phyloP scores from a whole-genome alignment of 2,113 vertebrate genomes.

The Ochotona princeps region DNA sequence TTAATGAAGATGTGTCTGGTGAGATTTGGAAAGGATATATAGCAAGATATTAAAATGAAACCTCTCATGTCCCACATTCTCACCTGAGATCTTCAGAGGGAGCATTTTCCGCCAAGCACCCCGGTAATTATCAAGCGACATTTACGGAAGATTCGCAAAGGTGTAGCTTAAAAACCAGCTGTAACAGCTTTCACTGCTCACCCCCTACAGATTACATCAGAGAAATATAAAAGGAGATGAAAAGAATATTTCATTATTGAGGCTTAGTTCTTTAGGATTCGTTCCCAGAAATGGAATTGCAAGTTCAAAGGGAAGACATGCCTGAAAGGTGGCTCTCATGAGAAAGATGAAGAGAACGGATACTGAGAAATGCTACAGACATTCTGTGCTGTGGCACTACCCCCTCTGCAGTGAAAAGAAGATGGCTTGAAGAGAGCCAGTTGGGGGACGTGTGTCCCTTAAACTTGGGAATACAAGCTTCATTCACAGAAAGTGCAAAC shows the following conservation, averaged over 20 bases:
- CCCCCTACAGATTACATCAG: not conserved
- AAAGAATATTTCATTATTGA: not conserved
- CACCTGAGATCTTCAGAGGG: not conserved
- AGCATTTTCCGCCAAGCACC: not conserved
- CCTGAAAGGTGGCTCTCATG: not conserved
- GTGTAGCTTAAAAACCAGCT: not conserved
- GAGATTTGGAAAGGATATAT: not conserved
- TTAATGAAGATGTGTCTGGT: not conserved
- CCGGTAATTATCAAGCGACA: not conserved
- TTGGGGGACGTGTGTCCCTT: not conserved
- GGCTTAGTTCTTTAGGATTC: not conserved
- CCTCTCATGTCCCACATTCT: not conserved
- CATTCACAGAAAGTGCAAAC: not conserved
- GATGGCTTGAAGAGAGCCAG: not conserved
- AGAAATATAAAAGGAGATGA: not conserved
- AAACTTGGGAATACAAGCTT: not conserved
- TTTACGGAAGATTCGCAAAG: not conserved
- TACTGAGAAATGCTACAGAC: not conserved
- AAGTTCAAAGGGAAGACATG: not conserved
- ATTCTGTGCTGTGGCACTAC: not conserved
- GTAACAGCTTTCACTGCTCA: not conserved
- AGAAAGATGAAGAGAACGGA: not conserved
- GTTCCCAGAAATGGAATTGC: not conserved
- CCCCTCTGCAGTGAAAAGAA: not conserved
- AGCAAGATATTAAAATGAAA: not conserved